Percentiles rank a stretch among this genome's conserved stretches.
Evolutionary conservation across 2,888 invertebrate species (phyloP).

Genomic region (Lasioglossum morio): DNA sequence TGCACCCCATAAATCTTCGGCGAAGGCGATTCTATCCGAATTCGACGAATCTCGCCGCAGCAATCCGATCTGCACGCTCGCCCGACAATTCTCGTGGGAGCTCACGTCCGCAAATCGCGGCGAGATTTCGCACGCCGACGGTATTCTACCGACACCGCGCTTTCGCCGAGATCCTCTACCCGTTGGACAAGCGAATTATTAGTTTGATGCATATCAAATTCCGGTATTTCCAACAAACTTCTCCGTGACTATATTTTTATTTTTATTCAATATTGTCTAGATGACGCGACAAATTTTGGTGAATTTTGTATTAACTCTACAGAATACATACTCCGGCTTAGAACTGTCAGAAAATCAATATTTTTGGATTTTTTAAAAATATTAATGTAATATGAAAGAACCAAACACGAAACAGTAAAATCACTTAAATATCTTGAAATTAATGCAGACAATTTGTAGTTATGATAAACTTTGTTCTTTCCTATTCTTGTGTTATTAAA

Average conservation of each 20-base stretch:
- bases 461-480: not conserved
- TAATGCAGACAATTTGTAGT: too few relatives aligned
- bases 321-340: too few relatives aligned
- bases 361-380: not conserved
- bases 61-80: conserved; percentile 29
- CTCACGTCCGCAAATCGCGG: conserved; percentile 37
- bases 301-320: not conserved
- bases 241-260: not conserved
- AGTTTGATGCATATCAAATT: not conserved
- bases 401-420: not conserved
- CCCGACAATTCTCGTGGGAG: conserved; percentile 39
- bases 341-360: too few relatives aligned
- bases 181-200: conserved; percentile 28
- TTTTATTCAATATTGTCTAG: not conserved
- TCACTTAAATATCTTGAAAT: not conserved
- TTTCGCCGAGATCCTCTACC: not conserved
- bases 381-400: not conserved
- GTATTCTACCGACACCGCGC: conserved; percentile 15
- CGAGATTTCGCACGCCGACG: conserved; percentile 34
- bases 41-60: conserved; percentile 24
- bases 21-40: conserved; percentile 44
- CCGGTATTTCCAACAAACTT: not conserved
- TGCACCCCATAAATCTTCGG: conserved; percentile 7
- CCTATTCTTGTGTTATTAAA: too few relatives aligned
- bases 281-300: not conserved